phyloP scores from a whole-genome alignment of 2,113 vertebrate species.

The Callopanchax toddi region DNA sequence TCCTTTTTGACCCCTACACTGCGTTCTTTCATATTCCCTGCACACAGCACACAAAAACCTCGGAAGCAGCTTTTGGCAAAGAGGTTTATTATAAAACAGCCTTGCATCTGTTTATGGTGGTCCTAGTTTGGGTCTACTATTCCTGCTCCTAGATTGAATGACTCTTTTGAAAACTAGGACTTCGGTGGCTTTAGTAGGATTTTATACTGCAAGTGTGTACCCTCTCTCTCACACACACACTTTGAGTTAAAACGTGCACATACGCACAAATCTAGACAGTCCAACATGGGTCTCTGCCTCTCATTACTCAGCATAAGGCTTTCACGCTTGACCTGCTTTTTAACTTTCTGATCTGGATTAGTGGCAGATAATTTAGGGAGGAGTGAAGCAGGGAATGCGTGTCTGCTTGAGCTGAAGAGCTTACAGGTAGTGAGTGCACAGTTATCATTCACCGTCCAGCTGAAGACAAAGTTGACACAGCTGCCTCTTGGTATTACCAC shows the following conservation, averaged over 20 bases:
- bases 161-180: conserved; percentile 61
- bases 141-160: conserved; percentile 65
- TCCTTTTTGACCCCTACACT: conserved; percentile 9
- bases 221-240: not conserved
- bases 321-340: conserved; percentile 76
- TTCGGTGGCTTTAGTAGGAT: conserved; percentile 49
- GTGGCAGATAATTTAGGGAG: conserved; percentile 64
- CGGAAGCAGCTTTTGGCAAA: conserved; percentile 60
- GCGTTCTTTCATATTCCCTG: conserved; percentile 61
- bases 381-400: conserved; percentile 44
- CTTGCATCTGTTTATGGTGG: conserved; percentile 64
- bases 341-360: conserved; percentile 77
- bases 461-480: conserved; percentile 64
- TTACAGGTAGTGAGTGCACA: conserved; percentile 66
- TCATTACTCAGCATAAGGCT: conserved; percentile 75
- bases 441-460: conserved; percentile 65
- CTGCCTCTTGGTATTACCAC: conserved; percentile 53
- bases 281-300: conserved; percentile 44
- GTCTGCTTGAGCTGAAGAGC: conserved; percentile 50
- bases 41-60: conserved; percentile 47
- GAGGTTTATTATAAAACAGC: conserved; percentile 56
- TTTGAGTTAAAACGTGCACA: conserved; percentile 31
- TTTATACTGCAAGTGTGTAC: conserved; percentile 16
- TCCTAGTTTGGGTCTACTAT: conserved; percentile 60
- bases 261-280: conserved; percentile 17